A percentile compares a stretch with the other conserved stretches of the same genome.
Evolutionary conservation across 2,888 invertebrate genomes (phyloP).

Genomic region (Epirrhoe tristata): DNA sequence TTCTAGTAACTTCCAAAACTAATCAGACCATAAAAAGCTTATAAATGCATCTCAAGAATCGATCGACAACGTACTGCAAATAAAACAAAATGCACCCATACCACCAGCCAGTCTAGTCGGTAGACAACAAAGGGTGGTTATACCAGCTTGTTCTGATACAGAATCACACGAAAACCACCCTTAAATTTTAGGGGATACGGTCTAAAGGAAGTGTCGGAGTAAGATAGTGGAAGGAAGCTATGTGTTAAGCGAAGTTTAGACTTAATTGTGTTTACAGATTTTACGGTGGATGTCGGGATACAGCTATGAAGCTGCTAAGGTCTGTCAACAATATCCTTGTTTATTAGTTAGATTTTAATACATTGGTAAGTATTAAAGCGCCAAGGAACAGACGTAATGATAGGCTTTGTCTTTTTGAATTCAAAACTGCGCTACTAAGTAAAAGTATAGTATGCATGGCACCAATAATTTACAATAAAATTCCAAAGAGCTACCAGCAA

Average conservation of each 20-base stretch:
- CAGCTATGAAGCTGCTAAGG: slow-evolving; percentile 2
- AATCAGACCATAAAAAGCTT: slow-evolving; percentile 25
- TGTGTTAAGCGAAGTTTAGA: slow-evolving; percentile 77
- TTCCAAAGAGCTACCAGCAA: too few relatives aligned
- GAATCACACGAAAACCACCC: slow-evolving; percentile 43
- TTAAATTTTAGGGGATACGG: slow-evolving; percentile 41
- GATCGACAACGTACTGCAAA: slow-evolving; percentile 66
- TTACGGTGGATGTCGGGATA: slow-evolving; percentile 62
- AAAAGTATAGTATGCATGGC: too few relatives aligned
- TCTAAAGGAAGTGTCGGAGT: slow-evolving; percentile 36
- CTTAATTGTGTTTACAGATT: slow-evolving; percentile 80
- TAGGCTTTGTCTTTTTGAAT: too few relatives aligned
- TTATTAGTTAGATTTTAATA: too few relatives aligned
- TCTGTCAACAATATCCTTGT: neutral
- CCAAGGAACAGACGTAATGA: too few relatives aligned
- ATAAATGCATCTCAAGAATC: slow-evolving; percentile 47
- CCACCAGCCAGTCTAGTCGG: slow-evolving; percentile 68
- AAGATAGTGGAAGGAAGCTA: slow-evolving; percentile 65
- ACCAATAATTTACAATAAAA: too few relatives aligned
- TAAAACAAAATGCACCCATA: slow-evolving; percentile 77
- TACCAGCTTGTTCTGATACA: slow-evolving; percentile 53
- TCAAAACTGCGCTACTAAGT: too few relatives aligned
- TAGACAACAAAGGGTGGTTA: slow-evolving; percentile 80
- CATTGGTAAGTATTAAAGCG: too few relatives aligned
- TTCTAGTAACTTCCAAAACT: slow-evolving; percentile 6